Conservation (phyloP, 2,113 vertebrate species). For the Erythrocebus patas region DNA sequence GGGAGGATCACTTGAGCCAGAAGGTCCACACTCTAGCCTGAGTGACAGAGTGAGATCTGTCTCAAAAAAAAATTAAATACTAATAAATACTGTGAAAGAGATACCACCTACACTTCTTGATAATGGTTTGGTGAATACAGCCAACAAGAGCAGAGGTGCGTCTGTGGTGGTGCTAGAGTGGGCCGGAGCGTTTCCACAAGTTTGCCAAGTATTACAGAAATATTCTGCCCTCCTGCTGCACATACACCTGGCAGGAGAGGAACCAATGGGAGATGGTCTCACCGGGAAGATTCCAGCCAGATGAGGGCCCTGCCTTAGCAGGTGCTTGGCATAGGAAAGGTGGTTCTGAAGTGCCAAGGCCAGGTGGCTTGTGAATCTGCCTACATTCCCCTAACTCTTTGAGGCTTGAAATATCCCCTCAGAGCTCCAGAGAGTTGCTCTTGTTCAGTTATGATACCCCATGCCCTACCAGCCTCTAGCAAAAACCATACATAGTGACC, state of each 20-base stretch:
- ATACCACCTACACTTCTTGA: not conserved
- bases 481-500: not conserved
- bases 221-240: not conserved
- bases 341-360: not conserved
- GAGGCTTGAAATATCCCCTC: not conserved
- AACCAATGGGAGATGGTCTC: not conserved
- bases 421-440: too few relatives aligned
- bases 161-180: not conserved
- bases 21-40: too few relatives aligned
- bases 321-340: not conserved
- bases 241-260: not conserved
- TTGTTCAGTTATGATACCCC: not conserved
- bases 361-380: not conserved
- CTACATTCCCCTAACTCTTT: not conserved
- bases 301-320: not conserved
- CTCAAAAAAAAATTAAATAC: not conserved
- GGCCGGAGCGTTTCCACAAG: not conserved
- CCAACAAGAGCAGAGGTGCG: not conserved
- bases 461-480: not conserved
- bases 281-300: not conserved
- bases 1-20: too few relatives aligned
- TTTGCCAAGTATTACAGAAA: not conserved
- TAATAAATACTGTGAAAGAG: not conserved
- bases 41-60: too few relatives aligned
- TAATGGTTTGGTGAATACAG: not conserved